These are phyloP conservation scores for Labeo calbasu DNA, from an alignment of 2,797 vertebrate species.

Conservation along the genomic window DNA sequence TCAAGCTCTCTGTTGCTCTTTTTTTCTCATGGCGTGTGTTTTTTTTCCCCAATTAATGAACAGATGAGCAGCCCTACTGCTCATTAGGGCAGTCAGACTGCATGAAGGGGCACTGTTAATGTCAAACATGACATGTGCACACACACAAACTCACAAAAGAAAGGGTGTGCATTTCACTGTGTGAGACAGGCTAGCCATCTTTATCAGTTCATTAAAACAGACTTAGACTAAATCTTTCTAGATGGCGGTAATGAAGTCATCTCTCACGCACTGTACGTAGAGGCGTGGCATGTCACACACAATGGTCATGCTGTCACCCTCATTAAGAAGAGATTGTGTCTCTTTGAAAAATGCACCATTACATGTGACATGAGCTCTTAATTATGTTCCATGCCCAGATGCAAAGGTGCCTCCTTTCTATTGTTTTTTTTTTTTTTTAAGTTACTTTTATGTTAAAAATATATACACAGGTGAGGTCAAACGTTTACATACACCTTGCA, in stretches of 20 bases:
- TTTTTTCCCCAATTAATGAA: constrained; percentile 71
- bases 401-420: too few species aligned
- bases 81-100: constrained; percentile 66
- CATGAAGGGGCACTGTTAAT: constrained; percentile 33
- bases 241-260: constrained; percentile 53
- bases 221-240: constrained; percentile 6
- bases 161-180: constrained; percentile 7
- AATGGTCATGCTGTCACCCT: constrained; percentile 20
- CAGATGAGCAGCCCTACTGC: constrained; percentile 62
- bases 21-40: constrained; percentile 64
- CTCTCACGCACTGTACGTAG: constrained; percentile 20
- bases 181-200: constrained; percentile 10
- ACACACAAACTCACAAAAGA: constrained; percentile 29
- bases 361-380: constrained; percentile 9
- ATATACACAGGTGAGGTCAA: too few species aligned
- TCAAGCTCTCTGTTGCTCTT: constrained; percentile 40
- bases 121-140: constrained; percentile 23
- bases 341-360: constrained; percentile 16
- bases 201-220: constrained; percentile 52
- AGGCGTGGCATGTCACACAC: constrained; percentile 23
- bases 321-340: constrained; percentile 33
- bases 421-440: background rate
- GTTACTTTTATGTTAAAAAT: background rate
- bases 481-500: too few species aligned
- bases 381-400: background rate